phyloP scores from a whole-genome alignment of 1,140 invertebrate species.

The Chlorops oryzae region DNA sequence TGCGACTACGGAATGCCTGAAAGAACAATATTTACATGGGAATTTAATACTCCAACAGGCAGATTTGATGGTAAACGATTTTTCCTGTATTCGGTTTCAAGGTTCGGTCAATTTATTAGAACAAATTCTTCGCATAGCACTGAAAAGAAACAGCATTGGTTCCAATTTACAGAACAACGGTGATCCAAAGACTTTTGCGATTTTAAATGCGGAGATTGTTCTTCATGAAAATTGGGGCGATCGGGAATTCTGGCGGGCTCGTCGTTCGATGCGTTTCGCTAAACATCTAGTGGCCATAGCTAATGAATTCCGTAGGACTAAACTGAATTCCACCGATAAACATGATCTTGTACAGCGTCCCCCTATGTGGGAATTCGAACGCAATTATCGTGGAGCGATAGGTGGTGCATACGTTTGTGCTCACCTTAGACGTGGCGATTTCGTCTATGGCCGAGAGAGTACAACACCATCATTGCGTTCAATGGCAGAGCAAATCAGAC shows the following conservation, averaged over 20 bases:
- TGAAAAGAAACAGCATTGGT: slow-evolving; percentile 26
- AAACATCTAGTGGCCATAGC: slow-evolving; percentile 63
- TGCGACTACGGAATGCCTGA: slow-evolving; percentile 52
- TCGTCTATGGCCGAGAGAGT: slow-evolving; percentile 58
- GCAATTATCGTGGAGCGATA: slow-evolving; percentile 48
- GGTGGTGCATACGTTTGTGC: slow-evolving; percentile 75
- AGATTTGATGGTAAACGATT: slow-evolving; percentile 49
- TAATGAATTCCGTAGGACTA: slow-evolving; percentile 59
- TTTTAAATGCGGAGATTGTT: slow-evolving; percentile 82
- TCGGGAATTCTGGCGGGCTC: slow-evolving; percentile 73
- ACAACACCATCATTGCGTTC: slow-evolving; percentile 64
- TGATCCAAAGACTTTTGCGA: slow-evolving; percentile 59
- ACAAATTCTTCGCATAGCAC: slow-evolving; percentile 45
- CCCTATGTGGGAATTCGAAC: slow-evolving; percentile 37
- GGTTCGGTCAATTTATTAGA: slow-evolving; percentile 64
- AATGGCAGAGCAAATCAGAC: slow-evolving; percentile 65
- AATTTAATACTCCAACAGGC: slow-evolving; percentile 29
- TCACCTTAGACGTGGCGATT: slow-evolving; percentile 79
- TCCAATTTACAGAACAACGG: slow-evolving; percentile 18
- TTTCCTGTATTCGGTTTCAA: slow-evolving; percentile 79
- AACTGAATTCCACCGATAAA: slow-evolving; percentile 59
- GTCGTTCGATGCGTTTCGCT: slow-evolving; percentile 88
- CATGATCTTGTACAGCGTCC: slow-evolving; percentile 43
- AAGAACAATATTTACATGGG: slow-evolving; percentile 23
- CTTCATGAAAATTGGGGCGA: slow-evolving; percentile 84